Base-by-base conservation (phyloP, 2,797 vertebrate genomes). In the Setipinna tenuifilis region DNA sequence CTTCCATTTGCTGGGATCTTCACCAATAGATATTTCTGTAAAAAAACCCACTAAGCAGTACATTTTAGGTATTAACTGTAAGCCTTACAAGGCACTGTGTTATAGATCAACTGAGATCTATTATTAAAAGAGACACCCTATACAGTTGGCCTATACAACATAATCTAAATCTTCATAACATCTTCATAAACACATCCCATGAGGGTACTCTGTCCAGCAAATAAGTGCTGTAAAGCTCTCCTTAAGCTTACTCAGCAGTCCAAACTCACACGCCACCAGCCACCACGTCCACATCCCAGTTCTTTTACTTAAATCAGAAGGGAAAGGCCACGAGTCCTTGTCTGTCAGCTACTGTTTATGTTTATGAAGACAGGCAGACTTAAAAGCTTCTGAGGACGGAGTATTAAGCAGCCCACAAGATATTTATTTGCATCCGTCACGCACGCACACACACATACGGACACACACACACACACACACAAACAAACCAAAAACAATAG, bases 401-500 rank as follows among this genome's bases (percentile, higher is more conserved):
- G 89, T 91, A 91, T 78, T 90, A 92, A 89, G 89, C 90, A 89
- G 93, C 89, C 35, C 92, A 93, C 90, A 91, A 91, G 87, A 91
- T 91, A 93, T 95, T 95, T 95, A 95, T 94, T 96, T 87, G 91
- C 89, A 91, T 91, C 89, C 85, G 92, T 91, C 87, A 92, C 88
- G 92, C 85, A 91, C 89, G 91, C 84, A 88, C 85, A 89, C 82
- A 71, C 48, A 86, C 41, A 23, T 83, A 88, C 89, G n/a, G n/a
- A 88, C 86, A 90, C 88, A 81, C 90, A 31, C 41, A 61, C 25
- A 78, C 92, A 88, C 89, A 88, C 86, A 90, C 88, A 81, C 90
- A 31, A 54, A 61, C 25, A 78, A 78, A 78, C 81, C 12, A 87
- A 58, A 58, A 84, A 82, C 82, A 83, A 86, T 86, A 86, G 41